Evolutionary conservation across 2,888 invertebrate species (phyloP).

Genomic region (Limnephilus marmoratus): DNA sequence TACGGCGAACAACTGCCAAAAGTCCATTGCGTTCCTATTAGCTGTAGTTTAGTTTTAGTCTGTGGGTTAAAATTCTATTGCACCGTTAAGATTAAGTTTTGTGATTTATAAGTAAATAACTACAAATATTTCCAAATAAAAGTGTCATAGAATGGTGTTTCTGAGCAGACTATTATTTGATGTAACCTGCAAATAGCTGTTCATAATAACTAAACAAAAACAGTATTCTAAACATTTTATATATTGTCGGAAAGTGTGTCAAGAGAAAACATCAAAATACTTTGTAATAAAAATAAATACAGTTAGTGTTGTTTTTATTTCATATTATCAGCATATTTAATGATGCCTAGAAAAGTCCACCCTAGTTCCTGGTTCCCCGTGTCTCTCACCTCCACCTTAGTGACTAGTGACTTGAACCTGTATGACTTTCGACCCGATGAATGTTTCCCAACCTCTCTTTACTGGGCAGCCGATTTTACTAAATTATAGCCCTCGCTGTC

Average conservation of each 20-base stretch:
- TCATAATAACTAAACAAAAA: constrained; percentile 25
- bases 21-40: constrained; percentile 62
- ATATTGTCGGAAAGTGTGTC: not conserved
- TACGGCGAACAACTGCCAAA: constrained; percentile 48
- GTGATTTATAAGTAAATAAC: constrained; percentile 19
- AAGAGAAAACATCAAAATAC: constrained; percentile 27
- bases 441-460: too few relatives aligned
- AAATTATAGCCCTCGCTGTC: too few relatives aligned
- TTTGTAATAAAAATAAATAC: constrained; percentile 49
- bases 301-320: constrained; percentile 20
- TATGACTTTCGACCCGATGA: too few relatives aligned
- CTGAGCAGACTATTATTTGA: not conserved
- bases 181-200: not conserved
- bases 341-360: not conserved
- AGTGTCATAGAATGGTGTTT: not conserved
- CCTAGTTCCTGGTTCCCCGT: not conserved
- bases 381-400: not conserved
- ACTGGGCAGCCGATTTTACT: too few relatives aligned
- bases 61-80: constrained; percentile 43
- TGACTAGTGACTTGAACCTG: too few relatives aligned
- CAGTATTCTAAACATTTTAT: constrained; percentile 18
- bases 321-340: not conserved
- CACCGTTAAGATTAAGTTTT: constrained; percentile 57
- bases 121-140: constrained; percentile 10
- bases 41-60: constrained; percentile 62